phyloP scores from a whole-genome alignment of 2,797 vertebrate species.

The Macropodus opercularis region DNA sequence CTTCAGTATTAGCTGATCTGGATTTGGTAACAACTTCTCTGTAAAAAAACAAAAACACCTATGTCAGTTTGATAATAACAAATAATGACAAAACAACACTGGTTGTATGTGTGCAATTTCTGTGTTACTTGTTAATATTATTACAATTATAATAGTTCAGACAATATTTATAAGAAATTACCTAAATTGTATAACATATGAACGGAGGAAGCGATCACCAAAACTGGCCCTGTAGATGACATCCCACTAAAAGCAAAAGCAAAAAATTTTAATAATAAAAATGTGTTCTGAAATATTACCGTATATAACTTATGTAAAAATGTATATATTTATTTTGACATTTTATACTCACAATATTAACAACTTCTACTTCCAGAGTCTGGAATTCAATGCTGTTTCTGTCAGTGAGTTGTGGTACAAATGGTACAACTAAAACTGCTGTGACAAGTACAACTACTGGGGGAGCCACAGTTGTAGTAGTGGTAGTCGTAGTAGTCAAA shows the following conservation, averaged over 20 bases:
- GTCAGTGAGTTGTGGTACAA: background rate
- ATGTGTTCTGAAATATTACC: too few species aligned
- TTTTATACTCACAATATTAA: conserved; percentile 18
- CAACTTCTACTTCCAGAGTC: background rate
- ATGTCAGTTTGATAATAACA: too few species aligned
- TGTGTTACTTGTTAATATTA: too few species aligned
- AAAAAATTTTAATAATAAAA: background rate
- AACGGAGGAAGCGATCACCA: background rate
- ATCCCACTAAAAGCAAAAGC: conserved; percentile 15
- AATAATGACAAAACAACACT: too few species aligned
- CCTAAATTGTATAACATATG: conserved; percentile 8
- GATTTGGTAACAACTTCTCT: rapidly evolving
- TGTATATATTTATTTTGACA: too few species aligned
- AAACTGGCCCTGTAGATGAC: rapidly evolving
- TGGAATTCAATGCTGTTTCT: rapidly evolving
- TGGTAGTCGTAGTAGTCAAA: too few species aligned
- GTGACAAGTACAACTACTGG: background rate
- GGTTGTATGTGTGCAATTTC: too few species aligned
- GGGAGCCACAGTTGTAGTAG: background rate
- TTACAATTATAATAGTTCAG: too few species aligned
- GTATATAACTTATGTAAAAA: background rate
- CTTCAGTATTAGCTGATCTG: background rate
- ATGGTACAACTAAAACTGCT: background rate
- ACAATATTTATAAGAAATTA: conserved; percentile 6
- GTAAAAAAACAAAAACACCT: background rate